Percentiles rank a stretch among this genome's conserved stretches.
Evolutionary conservation across 2,797 vertebrate species (phyloP).

Genomic region (Valencia hispanica): DNA sequence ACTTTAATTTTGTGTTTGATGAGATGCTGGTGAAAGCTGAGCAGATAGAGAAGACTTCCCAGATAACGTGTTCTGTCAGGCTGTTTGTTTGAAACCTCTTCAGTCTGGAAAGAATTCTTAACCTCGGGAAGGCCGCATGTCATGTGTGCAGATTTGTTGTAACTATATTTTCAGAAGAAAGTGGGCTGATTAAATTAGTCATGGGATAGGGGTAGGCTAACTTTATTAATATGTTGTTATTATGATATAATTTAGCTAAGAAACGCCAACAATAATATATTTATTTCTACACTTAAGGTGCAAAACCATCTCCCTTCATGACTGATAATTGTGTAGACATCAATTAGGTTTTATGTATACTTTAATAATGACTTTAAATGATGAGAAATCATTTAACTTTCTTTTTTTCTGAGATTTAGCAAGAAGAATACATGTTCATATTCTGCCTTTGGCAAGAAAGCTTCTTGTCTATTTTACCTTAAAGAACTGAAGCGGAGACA

Average conservation of each 20-base stretch:
- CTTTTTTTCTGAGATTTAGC: neutral
- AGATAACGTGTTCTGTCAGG: neutral
- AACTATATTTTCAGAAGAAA: neutral
- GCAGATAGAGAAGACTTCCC: neutral
- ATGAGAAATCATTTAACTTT: neutral
- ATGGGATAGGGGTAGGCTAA: neutral
- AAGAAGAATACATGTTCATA: neutral
- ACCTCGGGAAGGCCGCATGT: neutral
- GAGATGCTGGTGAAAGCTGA: neutral
- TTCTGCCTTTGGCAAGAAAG: neutral
- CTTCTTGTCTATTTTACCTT: conserved; percentile 1
- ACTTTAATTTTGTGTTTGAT: neutral
- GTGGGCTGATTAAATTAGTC: neutral
- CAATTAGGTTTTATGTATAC: neutral
- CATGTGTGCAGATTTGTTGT: neutral
- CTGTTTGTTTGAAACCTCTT: neutral
- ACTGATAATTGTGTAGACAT: neutral
- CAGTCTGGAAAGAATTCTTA: neutral
- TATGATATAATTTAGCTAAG: neutral
- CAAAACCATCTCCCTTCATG: neutral
- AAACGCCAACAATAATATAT: neutral
- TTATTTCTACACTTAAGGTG: neutral
- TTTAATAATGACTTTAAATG: neutral
- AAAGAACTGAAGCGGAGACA: neutral
- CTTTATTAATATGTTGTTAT: neutral